A percentile compares a stretch with the other conserved stretches of the same genome.
Evolutionary conservation across 2,888 invertebrate genomes (phyloP).

Genomic region (Hesperia comma): DNA sequence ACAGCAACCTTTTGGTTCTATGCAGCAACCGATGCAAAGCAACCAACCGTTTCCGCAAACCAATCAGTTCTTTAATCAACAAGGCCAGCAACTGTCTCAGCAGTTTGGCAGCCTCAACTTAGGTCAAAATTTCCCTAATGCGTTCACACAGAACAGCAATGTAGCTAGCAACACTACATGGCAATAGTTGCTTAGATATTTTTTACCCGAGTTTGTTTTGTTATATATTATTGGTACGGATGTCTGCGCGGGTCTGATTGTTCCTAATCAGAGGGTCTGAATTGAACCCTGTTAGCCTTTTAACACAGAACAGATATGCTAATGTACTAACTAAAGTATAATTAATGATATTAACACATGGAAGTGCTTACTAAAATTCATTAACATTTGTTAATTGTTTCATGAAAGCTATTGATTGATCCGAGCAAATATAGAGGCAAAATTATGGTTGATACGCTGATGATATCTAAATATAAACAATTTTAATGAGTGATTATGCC

Average conservation of each 20-base stretch:
- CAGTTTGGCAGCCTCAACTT: constrained; percentile 71
- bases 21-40: constrained; percentile 46
- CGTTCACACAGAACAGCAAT: constrained; percentile 69
- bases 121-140: constrained; percentile 73
- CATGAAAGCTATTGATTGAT: too few relatives aligned
- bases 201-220: constrained; percentile 21
- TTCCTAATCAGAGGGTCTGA: constrained; percentile 12
- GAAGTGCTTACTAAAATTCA: too few relatives aligned
- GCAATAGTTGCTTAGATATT: constrained; percentile 59
- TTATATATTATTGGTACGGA: constrained; percentile 1
- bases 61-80: constrained; percentile 48
- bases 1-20: constrained; percentile 46
- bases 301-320: not conserved
- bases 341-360: too few relatives aligned
- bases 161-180: constrained; percentile 75
- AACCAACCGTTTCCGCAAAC: constrained; percentile 56
- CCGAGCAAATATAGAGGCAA: too few relatives aligned
- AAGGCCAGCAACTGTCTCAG: constrained; percentile 55
- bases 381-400: too few relatives aligned
- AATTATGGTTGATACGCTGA: too few relatives aligned
- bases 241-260: constrained; percentile 15
- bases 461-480: too few relatives aligned
- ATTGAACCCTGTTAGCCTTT: not conserved
- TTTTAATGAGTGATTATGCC: too few relatives aligned
- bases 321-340: not conserved